Conservation (phyloP, 2,113 vertebrate species). For the Sphaerodactylus townsendi region DNA sequence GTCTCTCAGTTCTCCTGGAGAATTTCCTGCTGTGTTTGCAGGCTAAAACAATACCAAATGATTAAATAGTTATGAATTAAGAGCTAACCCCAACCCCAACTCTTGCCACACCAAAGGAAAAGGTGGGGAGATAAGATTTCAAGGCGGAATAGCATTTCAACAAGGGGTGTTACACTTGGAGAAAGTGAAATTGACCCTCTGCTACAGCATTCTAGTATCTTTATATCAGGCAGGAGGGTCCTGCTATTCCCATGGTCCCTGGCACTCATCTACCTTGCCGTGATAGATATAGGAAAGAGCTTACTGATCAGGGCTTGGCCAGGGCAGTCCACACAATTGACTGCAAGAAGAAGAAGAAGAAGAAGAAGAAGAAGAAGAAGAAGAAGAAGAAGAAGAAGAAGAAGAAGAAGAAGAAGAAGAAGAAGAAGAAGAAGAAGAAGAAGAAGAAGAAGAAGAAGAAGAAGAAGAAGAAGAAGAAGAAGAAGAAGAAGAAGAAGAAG, state of each 20-base stretch:
- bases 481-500: no score
- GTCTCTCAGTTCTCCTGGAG: not conserved
- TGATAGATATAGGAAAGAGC: not conserved
- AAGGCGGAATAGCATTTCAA: not conserved
- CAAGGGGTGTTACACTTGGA: not conserved
- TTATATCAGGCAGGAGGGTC: not conserved
- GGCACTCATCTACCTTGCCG: no score
- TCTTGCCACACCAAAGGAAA: not conserved
- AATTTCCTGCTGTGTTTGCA: not conserved
- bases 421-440: no score
- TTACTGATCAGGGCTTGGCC: not conserved
- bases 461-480: no score
- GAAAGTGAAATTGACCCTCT: not conserved
- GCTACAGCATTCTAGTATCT: not conserved
- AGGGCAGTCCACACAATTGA: not conserved
- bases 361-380: no score
- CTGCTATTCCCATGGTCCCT: not conserved
- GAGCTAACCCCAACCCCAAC: no score
- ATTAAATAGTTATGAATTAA: not conserved
- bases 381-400: no score
- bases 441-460: no score
- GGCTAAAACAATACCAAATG: not conserved
- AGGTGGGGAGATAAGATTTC: slow-evolving; percentile 3
- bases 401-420: no score
- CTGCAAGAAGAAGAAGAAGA: no score